Evolutionary conservation across 2,888 invertebrate species (phyloP), one percentile per base, ranked within the genome.

Genomic region (Saturnia pavonia): DNA sequence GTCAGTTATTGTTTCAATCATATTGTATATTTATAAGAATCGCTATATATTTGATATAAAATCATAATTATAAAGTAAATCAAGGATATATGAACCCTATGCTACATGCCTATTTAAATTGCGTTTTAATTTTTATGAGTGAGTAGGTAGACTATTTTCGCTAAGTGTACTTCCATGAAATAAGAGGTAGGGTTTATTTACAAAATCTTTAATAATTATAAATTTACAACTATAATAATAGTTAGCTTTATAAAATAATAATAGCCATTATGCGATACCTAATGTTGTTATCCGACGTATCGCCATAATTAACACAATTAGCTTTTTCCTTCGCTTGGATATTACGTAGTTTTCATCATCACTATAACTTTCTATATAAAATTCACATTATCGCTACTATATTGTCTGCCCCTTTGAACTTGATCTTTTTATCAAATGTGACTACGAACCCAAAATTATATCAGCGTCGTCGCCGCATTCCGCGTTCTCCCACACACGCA

Each of bases 371-470:
- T 70, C 70, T 77, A 77, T 74, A 75, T 77, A 75, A 77, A 81
- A 76, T 70, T 74, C 79, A 80, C n/a, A 65, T 40, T 87, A 86
- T 86, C 85, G 81, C 80, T 79, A 75, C 75, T 74, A 75, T 80
- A 80, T 78, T 80, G 82, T 80, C 83, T 87, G 88, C 83, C 90
- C 91, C 89, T 91, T 89, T 92, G 92, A 92, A 92, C 92, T 92
- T 92, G 91, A 91, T 92, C 88, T 91, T 88, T 90, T 91, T 92
- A 92, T 92, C 92, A 88, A 87, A 84, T 82, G 85, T 84, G 82
- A 80, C 86, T 85, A 82, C 80, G 84, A 82, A 83, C 83, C 82
- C 82, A 81, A 90, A 90, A 88, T 88, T 86, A 89, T 91, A 91
- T 91, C 89, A 88, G 85, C 85, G 82, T 78, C 84, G 82, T 80